phyloP scores from a whole-genome alignment of 2,797 vertebrate genomes.

The Manis pentadactyla region DNA sequence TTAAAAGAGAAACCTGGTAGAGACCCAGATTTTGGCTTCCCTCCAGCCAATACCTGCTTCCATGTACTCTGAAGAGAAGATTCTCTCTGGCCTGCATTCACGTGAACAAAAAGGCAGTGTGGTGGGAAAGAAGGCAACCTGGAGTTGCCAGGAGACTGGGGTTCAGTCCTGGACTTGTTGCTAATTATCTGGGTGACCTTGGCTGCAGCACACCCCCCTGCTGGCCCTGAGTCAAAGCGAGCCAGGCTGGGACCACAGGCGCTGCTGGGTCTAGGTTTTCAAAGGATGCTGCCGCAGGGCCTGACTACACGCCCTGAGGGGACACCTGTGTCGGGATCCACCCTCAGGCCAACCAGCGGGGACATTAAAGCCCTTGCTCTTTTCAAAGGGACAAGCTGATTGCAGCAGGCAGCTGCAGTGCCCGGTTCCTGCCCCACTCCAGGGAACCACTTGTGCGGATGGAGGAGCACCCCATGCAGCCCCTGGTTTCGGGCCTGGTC shows the following conservation, averaged over 20 bases:
- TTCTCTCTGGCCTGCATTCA: not conserved
- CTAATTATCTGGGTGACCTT: not conserved
- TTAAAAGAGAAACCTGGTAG: not conserved
- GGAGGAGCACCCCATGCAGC: accelerated
- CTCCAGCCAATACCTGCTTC: not conserved
- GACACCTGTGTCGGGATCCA: accelerated
- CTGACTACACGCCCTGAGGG: not conserved
- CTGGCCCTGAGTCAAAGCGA: not conserved
- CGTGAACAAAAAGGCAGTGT: not conserved
- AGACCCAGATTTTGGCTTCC: not conserved
- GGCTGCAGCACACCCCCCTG: accelerated
- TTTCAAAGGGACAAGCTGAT: not conserved
- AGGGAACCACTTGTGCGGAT: not conserved
- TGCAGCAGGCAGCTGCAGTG: accelerated
- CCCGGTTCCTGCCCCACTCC: accelerated
- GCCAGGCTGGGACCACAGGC: accelerated
- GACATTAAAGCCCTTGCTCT: not conserved
- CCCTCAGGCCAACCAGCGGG: not conserved
- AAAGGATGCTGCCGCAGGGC: not conserved
- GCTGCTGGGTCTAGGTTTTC: not conserved
- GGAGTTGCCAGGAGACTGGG: not conserved
- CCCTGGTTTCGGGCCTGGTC: not conserved
- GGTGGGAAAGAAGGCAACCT: not conserved
- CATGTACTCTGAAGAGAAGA: accelerated
- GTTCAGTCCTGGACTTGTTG: not conserved